Percentiles rank a stretch among this genome's conserved stretches.
Conservation (phyloP, 2,888 invertebrate species). For the Drosophila greeni region DNA sequence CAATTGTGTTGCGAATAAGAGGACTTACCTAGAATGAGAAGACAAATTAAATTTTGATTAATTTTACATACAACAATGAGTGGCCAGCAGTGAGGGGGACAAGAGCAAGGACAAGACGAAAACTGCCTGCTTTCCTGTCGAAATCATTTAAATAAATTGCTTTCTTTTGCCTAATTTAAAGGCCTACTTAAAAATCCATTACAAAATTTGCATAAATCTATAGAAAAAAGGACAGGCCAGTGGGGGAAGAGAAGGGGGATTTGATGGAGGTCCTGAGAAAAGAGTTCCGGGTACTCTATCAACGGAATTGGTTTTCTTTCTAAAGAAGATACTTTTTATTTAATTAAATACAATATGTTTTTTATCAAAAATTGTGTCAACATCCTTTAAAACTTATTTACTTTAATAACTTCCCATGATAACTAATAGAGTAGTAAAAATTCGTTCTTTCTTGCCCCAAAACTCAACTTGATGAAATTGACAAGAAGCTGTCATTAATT, state of each 20-base stretch:
- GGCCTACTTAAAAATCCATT: conserved; percentile 75
- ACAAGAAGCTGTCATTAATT: conserved; percentile 73
- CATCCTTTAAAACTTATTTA: neutral
- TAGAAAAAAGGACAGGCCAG: conserved; percentile 45
- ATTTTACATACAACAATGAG: conserved; percentile 45
- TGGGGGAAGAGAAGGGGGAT: neutral
- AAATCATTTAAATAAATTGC: conserved; percentile 68
- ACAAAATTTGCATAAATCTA: conserved; percentile 74
- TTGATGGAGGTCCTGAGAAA: neutral
- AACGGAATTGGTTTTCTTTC: neutral
- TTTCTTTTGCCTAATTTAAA: conserved; percentile 68
- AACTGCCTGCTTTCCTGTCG: conserved; percentile 37
- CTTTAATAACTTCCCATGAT: neutral
- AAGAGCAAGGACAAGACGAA: conserved; percentile 19
- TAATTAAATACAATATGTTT: too few relatives aligned
- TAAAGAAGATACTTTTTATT: neutral
- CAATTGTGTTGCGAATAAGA: conserved; percentile 17
- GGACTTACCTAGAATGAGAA: conserved; percentile 66
- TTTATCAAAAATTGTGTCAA: neutral
- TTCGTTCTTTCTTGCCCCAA: conserved; percentile 3
- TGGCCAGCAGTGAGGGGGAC: conserved; percentile 1
- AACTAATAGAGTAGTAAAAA: conserved; percentile 19
- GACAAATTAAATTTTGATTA: conserved; percentile 61
- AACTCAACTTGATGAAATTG: conserved; percentile 51
- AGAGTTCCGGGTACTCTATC: conserved; percentile 9